Evolutionary conservation across 2,113 vertebrate genomes (phyloP).

Genomic region (Tympanuchus pallidicinctus): DNA sequence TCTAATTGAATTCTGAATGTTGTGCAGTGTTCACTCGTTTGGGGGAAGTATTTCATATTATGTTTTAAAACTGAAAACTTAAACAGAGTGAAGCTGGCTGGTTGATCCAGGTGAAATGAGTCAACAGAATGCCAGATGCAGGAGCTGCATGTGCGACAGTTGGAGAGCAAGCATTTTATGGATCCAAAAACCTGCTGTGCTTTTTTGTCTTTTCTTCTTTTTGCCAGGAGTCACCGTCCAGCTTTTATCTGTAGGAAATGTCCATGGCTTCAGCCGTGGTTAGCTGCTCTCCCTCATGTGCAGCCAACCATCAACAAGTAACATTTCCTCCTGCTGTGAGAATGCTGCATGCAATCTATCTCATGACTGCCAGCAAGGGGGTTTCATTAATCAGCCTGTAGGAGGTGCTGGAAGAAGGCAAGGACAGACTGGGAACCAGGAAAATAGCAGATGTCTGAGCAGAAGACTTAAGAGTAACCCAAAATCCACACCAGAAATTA

Average conservation of each 20-base stretch:
- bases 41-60: neutral
- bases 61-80: constrained; percentile 46
- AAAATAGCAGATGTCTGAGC: neutral
- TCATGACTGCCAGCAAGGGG: constrained; percentile 10
- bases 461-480: neutral
- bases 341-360: constrained; percentile 6
- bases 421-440: fast-evolving
- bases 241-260: constrained; percentile 19
- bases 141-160: constrained; percentile 64
- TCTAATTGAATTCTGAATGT: neutral
- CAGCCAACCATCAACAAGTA: constrained; percentile 35
- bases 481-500: neutral
- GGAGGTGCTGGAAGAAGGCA: constrained; percentile 42
- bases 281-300: neutral
- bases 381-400: constrained; percentile 41
- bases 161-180: constrained; percentile 69
- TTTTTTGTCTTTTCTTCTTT: constrained; percentile 64
- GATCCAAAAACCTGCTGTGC: constrained; percentile 70
- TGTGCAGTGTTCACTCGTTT: neutral
- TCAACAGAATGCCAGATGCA: constrained; percentile 73
- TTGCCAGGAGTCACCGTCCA: constrained; percentile 12
- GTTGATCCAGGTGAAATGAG: constrained; percentile 72
- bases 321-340: constrained; percentile 25
- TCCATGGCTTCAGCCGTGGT: neutral
- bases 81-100: constrained; percentile 50